Evolutionary conservation across 1,140 invertebrate genomes (phyloP), one percentile per base, ranked within the genome.

Genomic region (Microplitis demolitor): DNA sequence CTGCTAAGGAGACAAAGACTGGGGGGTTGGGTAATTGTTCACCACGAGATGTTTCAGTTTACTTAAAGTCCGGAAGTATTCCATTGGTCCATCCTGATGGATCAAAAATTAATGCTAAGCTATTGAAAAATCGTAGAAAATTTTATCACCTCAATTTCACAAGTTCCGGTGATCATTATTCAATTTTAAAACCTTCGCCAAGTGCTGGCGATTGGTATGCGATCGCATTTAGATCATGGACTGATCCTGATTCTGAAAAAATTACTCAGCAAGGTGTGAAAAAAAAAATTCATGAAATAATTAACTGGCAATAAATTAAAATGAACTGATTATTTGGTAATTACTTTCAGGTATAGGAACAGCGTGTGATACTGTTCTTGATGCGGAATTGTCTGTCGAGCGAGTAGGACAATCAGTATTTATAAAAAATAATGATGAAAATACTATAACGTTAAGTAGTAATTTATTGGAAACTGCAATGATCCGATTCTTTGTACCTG

Each of bases 201-300:
- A 84, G 90, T 8, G 89, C 93, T 0, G 94, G 94, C 2, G 91
- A 91, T 77, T 96, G 94, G 93, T 96, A 92, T 86, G 92, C 91
- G 0, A 89, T 93, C 37, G 92, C 92, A 4, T 95, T 94, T 84
- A 86, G 94, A 70, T 90, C 91, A 35, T 93, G 92, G 90, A 87
- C 89, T 31, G 91, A 93, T 88, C 93, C 92, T 5, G 89, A 90
- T 76, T 88, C 88, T 34, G 89, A 91, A 72, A 90, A 90, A 76
- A 93, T 94, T 75, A 90, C 90, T 74, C 93, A 93, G 76, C 89
- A 93, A 90, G 93, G 93, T 93, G 82, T 45, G 0, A 45, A 45
- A 5, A 9, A 45, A 45, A 9, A 3, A 6, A 45, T 45, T 45
- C 2, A 39, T 9, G 6, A 39, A 39, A 2, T 39, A 8, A 6